Evolutionary conservation across 2,797 vertebrate species (phyloP).

Genomic region (Macroramphosus scolopax): DNA sequence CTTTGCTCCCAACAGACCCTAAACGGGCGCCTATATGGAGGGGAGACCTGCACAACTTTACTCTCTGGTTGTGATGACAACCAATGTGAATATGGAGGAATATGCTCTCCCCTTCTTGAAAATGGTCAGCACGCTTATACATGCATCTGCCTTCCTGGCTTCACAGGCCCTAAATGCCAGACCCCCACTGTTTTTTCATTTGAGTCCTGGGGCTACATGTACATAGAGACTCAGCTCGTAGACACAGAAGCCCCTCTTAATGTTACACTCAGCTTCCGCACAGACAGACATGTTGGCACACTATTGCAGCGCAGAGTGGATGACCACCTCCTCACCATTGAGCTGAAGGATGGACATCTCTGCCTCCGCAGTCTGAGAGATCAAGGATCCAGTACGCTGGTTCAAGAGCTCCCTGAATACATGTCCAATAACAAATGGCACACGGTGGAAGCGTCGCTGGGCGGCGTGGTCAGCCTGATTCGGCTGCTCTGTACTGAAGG

Average conservation of each 20-base stretch:
- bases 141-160: constrained; percentile 85
- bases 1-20: constrained; percentile 76
- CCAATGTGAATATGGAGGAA: constrained; percentile 83
- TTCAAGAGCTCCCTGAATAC: constrained; percentile 71
- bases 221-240: constrained; percentile 59
- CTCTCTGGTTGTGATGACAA: constrained; percentile 82
- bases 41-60: constrained; percentile 79
- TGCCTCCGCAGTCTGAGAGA: constrained; percentile 70
- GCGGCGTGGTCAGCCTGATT: constrained; percentile 75
- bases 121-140: constrained; percentile 72
- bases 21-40: constrained; percentile 81
- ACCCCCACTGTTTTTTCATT: constrained; percentile 84
- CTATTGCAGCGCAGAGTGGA: constrained; percentile 76
- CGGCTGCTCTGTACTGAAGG: constrained; percentile 74
- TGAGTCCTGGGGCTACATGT: constrained; percentile 79
- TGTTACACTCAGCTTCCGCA: constrained; percentile 84
- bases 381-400: constrained; percentile 49
- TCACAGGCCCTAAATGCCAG: constrained; percentile 80
- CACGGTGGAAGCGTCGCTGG: constrained; percentile 80
- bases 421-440: constrained; percentile 86
- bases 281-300: constrained; percentile 71
- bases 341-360: constrained; percentile 78
- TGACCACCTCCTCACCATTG: constrained; percentile 74
- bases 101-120: constrained; percentile 80
- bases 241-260: constrained; percentile 66